phyloP scores from a whole-genome alignment of 1,140 invertebrate genomes.

The Pararge aegeria region DNA sequence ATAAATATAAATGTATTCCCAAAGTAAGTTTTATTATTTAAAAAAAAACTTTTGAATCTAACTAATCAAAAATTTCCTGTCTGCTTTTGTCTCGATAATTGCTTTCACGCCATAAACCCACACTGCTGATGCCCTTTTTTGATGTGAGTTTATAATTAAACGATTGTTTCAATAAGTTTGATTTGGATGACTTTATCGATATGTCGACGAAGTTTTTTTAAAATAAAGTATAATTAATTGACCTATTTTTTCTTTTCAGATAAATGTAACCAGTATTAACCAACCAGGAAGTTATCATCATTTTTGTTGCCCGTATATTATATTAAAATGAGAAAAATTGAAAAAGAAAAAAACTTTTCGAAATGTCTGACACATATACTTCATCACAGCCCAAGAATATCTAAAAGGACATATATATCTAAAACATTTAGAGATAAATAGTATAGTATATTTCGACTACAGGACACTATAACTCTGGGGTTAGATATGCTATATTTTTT shows the following conservation, averaged over 20 bases:
- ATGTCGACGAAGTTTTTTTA: slow-evolving; percentile 32
- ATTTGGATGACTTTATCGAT: slow-evolving; percentile 26
- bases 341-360: too few species aligned
- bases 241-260: slow-evolving; percentile 43
- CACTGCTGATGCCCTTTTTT: neutral
- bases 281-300: slow-evolving; percentile 22
- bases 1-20: too few species aligned
- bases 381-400: slow-evolving; percentile 71
- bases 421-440: slow-evolving; percentile 21
- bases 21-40: too few species aligned
- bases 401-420: slow-evolving; percentile 47
- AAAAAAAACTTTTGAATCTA: too few species aligned
- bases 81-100: too few species aligned
- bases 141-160: neutral
- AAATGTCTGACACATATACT: slow-evolving; percentile 34
- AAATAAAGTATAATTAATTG: slow-evolving; percentile 47
- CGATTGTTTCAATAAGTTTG: slow-evolving; percentile 8
- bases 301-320: slow-evolving; percentile 40
- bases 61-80: too few species aligned
- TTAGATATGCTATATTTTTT: neutral
- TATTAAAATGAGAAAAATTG: neutral
- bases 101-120: too few species aligned
- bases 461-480: slow-evolving; percentile 2
- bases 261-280: slow-evolving; percentile 24
- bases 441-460: slow-evolving; percentile 8